A percentile compares a stretch with the other conserved stretches of the same genome.
These are phyloP conservation scores for Noctua comes DNA, from an alignment of 2,888 invertebrate species.

Conservation along the genomic window DNA sequence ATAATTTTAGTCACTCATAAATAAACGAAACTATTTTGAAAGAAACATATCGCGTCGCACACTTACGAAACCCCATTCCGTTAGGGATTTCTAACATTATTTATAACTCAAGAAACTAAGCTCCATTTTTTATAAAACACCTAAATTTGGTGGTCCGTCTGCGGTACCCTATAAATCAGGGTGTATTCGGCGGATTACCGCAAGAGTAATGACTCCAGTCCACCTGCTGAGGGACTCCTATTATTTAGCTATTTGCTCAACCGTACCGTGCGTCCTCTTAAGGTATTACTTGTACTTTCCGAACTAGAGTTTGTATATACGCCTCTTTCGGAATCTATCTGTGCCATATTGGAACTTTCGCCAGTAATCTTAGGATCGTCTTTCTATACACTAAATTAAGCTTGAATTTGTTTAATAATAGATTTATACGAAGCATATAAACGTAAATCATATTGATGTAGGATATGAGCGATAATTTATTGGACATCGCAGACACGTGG, in stretches of 20 bases:
- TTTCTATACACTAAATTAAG: conserved; percentile 60
- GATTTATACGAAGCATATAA: conserved; percentile 57
- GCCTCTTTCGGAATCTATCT: conserved; percentile 19
- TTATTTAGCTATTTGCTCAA: conserved; percentile 86
- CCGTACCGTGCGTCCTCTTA: conserved; percentile 73
- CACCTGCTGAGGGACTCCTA: conserved; percentile 88
- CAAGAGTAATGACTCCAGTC: conserved; percentile 89
- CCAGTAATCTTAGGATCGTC: conserved; percentile 50
- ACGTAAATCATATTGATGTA: conserved; percentile 63
- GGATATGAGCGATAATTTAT: conserved; percentile 63
- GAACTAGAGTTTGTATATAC: conserved; percentile 34
- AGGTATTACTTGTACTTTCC: conserved; percentile 45
- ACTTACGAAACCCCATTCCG: conserved; percentile 74
- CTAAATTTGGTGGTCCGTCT: conserved; percentile 88
- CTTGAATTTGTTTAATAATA: conserved; percentile 60
- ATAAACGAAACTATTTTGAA: conserved; percentile 62
- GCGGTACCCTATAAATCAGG: conserved; percentile 86
- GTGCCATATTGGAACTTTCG: conserved; percentile 34
- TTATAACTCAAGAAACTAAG: conserved; percentile 86
- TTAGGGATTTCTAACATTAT: conserved; percentile 85
- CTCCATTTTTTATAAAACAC: conserved; percentile 89
- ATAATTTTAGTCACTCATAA: conserved; percentile 42
- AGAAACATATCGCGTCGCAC: conserved; percentile 60
- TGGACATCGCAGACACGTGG: conserved; percentile 50
- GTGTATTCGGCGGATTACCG: conserved; percentile 89